Conservation (phyloP, 1,140 invertebrate genomes). For the Cyclina sinensis region DNA sequence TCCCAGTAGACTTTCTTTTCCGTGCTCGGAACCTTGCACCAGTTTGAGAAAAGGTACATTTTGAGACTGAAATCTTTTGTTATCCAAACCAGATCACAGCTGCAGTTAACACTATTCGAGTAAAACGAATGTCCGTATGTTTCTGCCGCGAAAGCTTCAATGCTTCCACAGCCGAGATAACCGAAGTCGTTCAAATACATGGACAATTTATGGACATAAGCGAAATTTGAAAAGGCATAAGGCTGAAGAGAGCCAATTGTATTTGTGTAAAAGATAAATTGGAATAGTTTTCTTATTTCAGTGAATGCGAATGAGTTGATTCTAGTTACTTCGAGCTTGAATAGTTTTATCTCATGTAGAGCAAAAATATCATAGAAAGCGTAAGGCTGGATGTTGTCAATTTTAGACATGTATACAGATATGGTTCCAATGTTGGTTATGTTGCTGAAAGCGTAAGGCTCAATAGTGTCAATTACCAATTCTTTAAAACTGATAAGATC, state of each 20-base stretch:
- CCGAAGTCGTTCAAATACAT: no score
- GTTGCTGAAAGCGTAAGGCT: no score
- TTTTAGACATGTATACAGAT: slow-evolving; percentile 14
- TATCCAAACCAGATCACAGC: slow-evolving; percentile 34
- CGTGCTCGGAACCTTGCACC: neutral
- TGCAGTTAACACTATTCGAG: no score
- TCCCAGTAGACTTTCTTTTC: neutral
- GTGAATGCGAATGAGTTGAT: no score
- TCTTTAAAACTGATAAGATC: slow-evolving; percentile 37
- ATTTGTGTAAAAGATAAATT: slow-evolving; percentile 21
- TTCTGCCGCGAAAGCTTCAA: slow-evolving; percentile 1
- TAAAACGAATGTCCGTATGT: neutral
- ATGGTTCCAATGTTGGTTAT: no score
- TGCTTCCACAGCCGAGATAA: no score
- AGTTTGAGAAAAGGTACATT: slow-evolving; percentile 24
- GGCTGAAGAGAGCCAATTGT: neutral
- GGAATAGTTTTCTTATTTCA: neutral
- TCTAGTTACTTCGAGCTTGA: neutral
- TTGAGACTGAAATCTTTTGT: neutral
- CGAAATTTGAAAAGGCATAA: no score
- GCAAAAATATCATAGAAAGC: no score
- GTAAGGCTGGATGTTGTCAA: slow-evolving; percentile 25
- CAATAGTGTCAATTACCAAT: neutral
- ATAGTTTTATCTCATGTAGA: slow-evolving; percentile 33
- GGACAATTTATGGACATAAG: no score